Base-by-base conservation (phyloP, 2,888 invertebrate genomes). In the Pyralis farinalis region DNA sequence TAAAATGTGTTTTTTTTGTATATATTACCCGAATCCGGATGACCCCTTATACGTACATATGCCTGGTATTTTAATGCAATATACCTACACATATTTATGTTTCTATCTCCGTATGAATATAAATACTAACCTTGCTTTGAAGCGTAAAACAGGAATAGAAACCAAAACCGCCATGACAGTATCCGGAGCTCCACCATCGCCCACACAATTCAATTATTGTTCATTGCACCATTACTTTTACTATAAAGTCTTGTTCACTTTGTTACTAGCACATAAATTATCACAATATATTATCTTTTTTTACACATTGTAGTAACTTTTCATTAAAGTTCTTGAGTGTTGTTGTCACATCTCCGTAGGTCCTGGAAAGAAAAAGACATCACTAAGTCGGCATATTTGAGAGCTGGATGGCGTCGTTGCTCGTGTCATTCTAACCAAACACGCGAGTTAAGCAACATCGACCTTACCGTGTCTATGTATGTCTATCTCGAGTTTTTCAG, bases 141-240 rank as follows among this genome's bases (percentile, higher is more conserved):
- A 56, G 51, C 53, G 56, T 50, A 67, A 47, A 65, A 54, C 43
- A 80, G 62, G 29, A 81, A 56, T 34, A 59, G 58, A 47, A 69
- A 55, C 64, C 63, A 64, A 42, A 71, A 44, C 35, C 54, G 51
- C 73, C 77, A 79, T 65, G 63, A 49, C 61, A 55, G 60, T 51
- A 56, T 49, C 59, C 55, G 55, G 52, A 50, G 58, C 51, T 53
- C 66, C 73, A 74, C 67, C 83, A 82, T 83, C 63, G 68, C 82
- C 78, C 56, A 63, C 61, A 52, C 40, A 45, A 61, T 63, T 43
- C 25, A 25, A 7, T 25, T 25, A 4, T 8, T 2, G 7, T 55
- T 49, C 51, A 55, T 63, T 55, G 57, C 68, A 67, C 68, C 76
- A 72, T 73, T 52, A 74, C 71, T 68, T 28, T n/a, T n/a, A 37